Base-by-base conservation (phyloP, 1,140 invertebrate genomes). In the Adelges cooleyi region DNA sequence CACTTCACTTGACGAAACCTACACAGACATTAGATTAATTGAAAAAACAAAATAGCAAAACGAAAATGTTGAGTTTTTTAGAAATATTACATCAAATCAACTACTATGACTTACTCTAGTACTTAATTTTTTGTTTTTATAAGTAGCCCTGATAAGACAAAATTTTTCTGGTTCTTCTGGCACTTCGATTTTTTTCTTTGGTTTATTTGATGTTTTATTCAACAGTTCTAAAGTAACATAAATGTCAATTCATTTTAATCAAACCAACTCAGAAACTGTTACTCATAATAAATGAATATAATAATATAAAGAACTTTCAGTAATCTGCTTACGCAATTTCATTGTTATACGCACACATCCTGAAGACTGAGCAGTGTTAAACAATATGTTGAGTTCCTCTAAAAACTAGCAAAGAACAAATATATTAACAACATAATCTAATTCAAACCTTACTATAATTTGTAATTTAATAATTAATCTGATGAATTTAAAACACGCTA, bases 71-170 rank as follows among this genome's bases (percentile, higher is more conserved):
- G n/a, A n/a, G n/a, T n/a, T n/a, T n/a, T n/a, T n/a, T n/a, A n/a
- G n/a, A n/a, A n/a, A n/a, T n/a, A n/a, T n/a, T n/a, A 6, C 29
- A 33, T 6, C 11, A 33, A 33, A 6, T 33, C 5, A 6, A 33
- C 11, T 6, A 33, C 29, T 15, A 10, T 3, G 18, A 46, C 56
- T 62, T 46, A 62, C 56, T 46, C 23, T 46, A 33, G 56, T 62
- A 22, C 56, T 62, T 20, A 62, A 29, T 62, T 62, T 62, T 62
- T 62, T 46, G 25, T 62, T 62, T 62, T 62, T 62, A 17, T 20
- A 62, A 18, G 56, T 48, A 29, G 56, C 56, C 15, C 56, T 46
- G 25, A 62, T 33, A 6, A 62, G 44, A 62, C 56, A 62, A 3
- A 48, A 4, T 62, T 62, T 62, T 48, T 33, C 42, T 33, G 29